phyloP scores from a whole-genome alignment of 2,113 vertebrate species.

The Mirounga angustirostris region DNA sequence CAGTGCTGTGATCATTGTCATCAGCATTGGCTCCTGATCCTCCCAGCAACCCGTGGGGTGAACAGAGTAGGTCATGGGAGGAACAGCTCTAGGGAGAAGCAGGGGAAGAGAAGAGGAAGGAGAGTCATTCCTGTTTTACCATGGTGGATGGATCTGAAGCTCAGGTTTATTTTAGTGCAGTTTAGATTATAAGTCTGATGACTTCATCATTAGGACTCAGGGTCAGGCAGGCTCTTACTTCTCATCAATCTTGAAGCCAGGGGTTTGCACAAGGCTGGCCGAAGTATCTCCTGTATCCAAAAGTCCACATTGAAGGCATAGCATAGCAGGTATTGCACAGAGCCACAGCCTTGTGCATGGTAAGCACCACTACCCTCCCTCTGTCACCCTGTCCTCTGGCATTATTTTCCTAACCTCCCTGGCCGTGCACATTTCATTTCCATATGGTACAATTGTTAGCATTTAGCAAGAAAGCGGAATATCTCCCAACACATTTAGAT shows the following conservation, averaged over 20 bases:
- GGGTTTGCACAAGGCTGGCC: neutral
- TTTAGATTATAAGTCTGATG: neutral
- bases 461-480: constrained; percentile 56
- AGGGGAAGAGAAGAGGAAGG: neutral
- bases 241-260: neutral
- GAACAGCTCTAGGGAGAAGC: neutral
- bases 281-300: neutral
- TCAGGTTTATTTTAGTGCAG: neutral
- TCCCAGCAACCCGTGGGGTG: neutral
- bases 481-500: constrained; percentile 55
- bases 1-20: neutral
- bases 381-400: neutral
- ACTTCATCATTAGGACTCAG: neutral
- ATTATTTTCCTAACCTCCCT: constrained; percentile 5
- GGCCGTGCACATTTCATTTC: neutral
- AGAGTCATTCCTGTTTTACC: neutral
- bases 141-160: neutral
- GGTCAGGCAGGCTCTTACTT: neutral
- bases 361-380: neutral
- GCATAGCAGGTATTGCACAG: neutral
- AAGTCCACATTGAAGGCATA: neutral
- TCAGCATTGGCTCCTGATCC: neutral
- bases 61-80: neutral
- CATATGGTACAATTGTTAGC: constrained; percentile 29
- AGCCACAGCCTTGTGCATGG: neutral